Conservation (phyloP, 1,140 invertebrate genomes). For the Drosophila cardini region DNA sequence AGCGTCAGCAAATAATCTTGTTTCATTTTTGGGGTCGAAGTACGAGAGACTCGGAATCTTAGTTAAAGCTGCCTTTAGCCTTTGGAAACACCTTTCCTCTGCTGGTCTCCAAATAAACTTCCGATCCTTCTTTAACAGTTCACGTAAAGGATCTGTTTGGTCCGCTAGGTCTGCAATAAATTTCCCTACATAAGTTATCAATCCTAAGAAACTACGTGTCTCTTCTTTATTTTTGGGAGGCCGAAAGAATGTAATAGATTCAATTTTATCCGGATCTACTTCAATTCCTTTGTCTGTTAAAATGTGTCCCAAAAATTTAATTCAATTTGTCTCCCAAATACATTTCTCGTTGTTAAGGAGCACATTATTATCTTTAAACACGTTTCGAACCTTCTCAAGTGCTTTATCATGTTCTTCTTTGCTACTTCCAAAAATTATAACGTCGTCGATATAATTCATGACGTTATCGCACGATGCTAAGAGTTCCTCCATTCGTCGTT, state of each 20-base stretch:
- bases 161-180: too few relatives aligned
- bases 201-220: slow-evolving; percentile 72
- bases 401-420: slow-evolving; percentile 64
- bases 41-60: too few relatives aligned
- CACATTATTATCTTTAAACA: slow-evolving; percentile 53
- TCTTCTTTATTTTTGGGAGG: slow-evolving; percentile 58
- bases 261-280: slow-evolving; percentile 40
- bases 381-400: slow-evolving; percentile 45
- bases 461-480: slow-evolving; percentile 10
- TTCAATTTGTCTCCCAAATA: slow-evolving; percentile 42
- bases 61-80: too few relatives aligned
- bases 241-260: slow-evolving; percentile 36
- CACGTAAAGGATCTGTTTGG: too few relatives aligned
- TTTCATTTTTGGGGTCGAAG: not conserved
- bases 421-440: slow-evolving; percentile 69
- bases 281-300: slow-evolving; percentile 31
- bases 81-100: too few relatives aligned
- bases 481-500: slow-evolving; percentile 27
- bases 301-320: too few relatives aligned
- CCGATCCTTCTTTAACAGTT: too few relatives aligned
- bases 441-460: slow-evolving; percentile 72
- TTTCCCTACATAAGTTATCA: too few relatives aligned
- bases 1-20: not conserved
- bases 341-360: slow-evolving; percentile 68
- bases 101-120: too few relatives aligned